These are phyloP conservation scores for Dasypolia templi DNA, from an alignment of 2,888 invertebrate species.

Conservation along the genomic window DNA sequence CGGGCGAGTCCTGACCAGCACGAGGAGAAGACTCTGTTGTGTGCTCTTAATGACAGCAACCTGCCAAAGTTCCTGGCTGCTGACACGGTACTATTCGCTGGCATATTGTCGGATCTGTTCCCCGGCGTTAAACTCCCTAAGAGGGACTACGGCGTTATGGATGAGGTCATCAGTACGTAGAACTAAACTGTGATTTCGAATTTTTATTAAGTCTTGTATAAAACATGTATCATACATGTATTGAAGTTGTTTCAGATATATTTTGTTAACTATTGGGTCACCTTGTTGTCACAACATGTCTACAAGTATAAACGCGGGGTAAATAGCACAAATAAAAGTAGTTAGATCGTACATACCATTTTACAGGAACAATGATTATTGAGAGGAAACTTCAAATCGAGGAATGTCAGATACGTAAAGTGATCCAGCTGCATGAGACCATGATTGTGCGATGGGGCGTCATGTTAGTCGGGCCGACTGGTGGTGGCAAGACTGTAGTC, in stretches of 20 bases:
- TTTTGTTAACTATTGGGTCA: not conserved
- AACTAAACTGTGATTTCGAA: not conserved
- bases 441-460: slow-evolving; percentile 98
- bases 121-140: slow-evolving; percentile 95
- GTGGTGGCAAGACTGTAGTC: slow-evolving; percentile 95
- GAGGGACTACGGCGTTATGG: slow-evolving; percentile 94
- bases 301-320: not conserved
- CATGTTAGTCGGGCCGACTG: slow-evolving; percentile 97
- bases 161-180: slow-evolving; percentile 91
- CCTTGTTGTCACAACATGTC: not conserved
- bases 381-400: slow-evolving; percentile 92
- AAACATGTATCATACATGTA: not conserved
- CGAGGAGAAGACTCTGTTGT: slow-evolving; percentile 95
- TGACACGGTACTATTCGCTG: slow-evolving; percentile 95
- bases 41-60: slow-evolving; percentile 97
- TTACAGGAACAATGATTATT: slow-evolving; percentile 84
- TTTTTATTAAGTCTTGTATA: not conserved
- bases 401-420: slow-evolving; percentile 92
- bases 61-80: slow-evolving; percentile 97
- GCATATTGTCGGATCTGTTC: slow-evolving; percentile 97
- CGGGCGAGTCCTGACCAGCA: slow-evolving; percentile 95
- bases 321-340: not conserved
- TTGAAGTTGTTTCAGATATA: not conserved
- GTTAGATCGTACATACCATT: not conserved
- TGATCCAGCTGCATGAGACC: slow-evolving; percentile 96